These are phyloP conservation scores for Polyploca ridens DNA, from an alignment of 2,888 invertebrate genomes.

Conservation along the genomic window DNA sequence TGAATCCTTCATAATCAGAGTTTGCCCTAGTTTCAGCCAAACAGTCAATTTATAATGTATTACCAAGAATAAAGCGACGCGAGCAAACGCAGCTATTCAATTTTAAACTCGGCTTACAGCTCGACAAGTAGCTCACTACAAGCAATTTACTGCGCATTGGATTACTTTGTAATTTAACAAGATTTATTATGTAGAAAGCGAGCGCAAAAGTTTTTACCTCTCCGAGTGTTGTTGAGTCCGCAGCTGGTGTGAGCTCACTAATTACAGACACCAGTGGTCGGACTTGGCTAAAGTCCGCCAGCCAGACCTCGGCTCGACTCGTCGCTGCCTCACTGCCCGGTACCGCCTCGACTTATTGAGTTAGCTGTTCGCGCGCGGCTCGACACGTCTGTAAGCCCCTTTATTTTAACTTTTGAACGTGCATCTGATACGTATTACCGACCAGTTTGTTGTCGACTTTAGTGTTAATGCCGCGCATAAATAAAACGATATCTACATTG, in stretches of 20 bases:
- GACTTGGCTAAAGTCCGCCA: not conserved
- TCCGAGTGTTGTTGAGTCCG: not conserved
- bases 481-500: too few relatives aligned
- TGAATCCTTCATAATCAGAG: too few relatives aligned
- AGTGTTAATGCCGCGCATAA: not conserved
- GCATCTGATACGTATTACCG: not conserved
- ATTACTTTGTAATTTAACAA: not conserved
- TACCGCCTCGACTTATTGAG: not conserved
- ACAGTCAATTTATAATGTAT: not conserved
- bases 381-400: conserved; percentile 4
- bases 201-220: not conserved
- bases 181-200: conserved; percentile 5
- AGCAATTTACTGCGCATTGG: not conserved
- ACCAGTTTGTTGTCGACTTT: not conserved
- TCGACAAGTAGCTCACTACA: not conserved
- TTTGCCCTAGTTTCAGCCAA: too few relatives aligned
- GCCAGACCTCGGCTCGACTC: not conserved
- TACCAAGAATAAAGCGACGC: not conserved
- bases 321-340: not conserved
- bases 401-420: not conserved
- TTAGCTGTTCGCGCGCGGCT: not conserved
- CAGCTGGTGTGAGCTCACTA: conserved; percentile 4
- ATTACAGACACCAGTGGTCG: conserved; percentile 3
- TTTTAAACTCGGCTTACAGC: not conserved
- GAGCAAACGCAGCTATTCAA: not conserved